Percentiles rank a stretch among this genome's conserved stretches.
These are phyloP conservation scores for Aporrectodea caliginosa DNA, from an alignment of 1,140 invertebrate genomes.

Conservation along the genomic window DNA sequence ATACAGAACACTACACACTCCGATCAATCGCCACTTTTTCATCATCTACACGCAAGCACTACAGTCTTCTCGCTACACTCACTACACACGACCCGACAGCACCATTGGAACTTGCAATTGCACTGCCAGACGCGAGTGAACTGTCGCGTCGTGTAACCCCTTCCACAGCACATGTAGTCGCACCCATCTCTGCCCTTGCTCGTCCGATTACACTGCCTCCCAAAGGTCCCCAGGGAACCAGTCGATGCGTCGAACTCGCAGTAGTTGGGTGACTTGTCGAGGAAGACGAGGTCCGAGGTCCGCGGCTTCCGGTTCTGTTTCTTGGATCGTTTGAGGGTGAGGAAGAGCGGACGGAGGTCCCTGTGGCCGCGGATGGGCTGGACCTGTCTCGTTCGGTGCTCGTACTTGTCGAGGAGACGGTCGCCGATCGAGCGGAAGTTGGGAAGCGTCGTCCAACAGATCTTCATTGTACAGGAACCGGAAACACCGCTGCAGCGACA, in stretches of 20 bases:
- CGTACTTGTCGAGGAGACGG: not conserved
- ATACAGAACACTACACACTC: too few species aligned
- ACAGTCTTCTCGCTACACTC: constrained; percentile 71
- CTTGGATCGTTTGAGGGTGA: not conserved
- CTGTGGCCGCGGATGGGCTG: not conserved
- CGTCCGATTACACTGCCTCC: constrained; percentile 46
- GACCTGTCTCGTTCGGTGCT: constrained; percentile 46
- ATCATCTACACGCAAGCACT: constrained; percentile 76
- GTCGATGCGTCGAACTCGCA: constrained; percentile 72
- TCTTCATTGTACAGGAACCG: constrained; percentile 89
- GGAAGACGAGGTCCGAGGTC: constrained; percentile 65
- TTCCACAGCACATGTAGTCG: constrained; percentile 57
- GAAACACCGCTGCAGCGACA: constrained; percentile 97
- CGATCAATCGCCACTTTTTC: too few species aligned
- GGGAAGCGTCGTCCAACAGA: constrained; percentile 90
- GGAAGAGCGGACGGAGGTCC: not conserved
- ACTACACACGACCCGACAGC: constrained; percentile 67
- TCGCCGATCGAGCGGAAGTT: constrained; percentile 71
- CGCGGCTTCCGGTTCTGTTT: not conserved
- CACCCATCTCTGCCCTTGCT: constrained; percentile 56
- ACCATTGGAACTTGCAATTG: constrained; percentile 68
- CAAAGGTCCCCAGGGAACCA: constrained; percentile 52
- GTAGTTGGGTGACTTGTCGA: constrained; percentile 88
- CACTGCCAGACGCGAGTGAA: constrained; percentile 57
- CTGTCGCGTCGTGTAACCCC: constrained; percentile 54